Evolutionary conservation across 2,888 invertebrate genomes (phyloP).

Genomic region (Brachycybe producta): DNA sequence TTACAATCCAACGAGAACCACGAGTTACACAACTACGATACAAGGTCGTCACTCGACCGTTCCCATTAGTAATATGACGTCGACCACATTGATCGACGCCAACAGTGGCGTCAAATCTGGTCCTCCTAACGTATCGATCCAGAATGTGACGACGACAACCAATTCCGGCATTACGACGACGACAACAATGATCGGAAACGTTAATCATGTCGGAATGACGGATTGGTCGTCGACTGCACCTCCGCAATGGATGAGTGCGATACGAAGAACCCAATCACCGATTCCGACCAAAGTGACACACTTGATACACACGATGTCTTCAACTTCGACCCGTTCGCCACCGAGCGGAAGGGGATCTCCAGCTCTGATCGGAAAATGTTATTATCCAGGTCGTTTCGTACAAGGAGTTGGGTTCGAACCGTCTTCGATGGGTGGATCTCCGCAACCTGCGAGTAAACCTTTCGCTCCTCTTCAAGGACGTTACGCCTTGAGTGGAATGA

Average conservation of each 20-base stretch:
- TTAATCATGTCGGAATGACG: too few species aligned
- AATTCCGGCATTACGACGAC: neutral
- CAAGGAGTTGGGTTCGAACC: conserved; percentile 16
- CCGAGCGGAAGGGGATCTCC: neutral
- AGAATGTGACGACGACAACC: neutral
- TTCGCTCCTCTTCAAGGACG: conserved; percentile 14
- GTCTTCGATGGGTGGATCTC: conserved; percentile 13
- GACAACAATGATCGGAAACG: too few species aligned
- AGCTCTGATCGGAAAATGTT: neutral
- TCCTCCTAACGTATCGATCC: too few species aligned
- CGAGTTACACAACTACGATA: neutral
- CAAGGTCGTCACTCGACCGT: conserved; percentile 11
- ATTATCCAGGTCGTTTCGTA: conserved; percentile 15
- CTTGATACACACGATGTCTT: neutral
- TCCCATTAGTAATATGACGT: neutral
- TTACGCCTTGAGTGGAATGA: conserved; percentile 14
- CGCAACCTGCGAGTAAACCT: conserved; percentile 3
- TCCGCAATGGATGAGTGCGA: too few species aligned
- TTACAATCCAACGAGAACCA: conserved; percentile 4
- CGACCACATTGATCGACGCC: neutral
- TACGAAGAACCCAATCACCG: too few species aligned
- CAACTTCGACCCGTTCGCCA: neutral
- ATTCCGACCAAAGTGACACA: neutral
- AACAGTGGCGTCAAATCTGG: neutral
- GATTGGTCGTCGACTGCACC: too few species aligned